These are phyloP conservation scores for Dicroscelio sp. DNA, from an alignment of 2,888 invertebrate species.

Conservation along the genomic window DNA sequence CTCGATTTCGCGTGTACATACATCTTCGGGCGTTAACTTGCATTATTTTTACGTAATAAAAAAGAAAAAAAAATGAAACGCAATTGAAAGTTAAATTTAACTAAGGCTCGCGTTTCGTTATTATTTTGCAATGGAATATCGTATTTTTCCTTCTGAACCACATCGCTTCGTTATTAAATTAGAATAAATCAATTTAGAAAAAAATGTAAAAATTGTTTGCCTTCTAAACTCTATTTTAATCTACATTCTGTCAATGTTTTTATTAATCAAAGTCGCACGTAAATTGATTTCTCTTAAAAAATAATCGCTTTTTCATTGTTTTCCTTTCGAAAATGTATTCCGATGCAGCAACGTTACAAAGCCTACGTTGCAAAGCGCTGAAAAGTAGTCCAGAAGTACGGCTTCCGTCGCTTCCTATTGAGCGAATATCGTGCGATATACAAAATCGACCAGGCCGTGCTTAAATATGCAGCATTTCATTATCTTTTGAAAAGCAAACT, in stretches of 20 bases:
- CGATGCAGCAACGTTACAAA: constrained; percentile 64
- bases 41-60: constrained; percentile 61
- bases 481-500: constrained; percentile 37
- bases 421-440: constrained; percentile 68
- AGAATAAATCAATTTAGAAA: no score
- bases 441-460: constrained; percentile 63
- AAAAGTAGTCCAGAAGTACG: constrained; percentile 75
- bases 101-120: constrained; percentile 44
- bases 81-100: constrained; percentile 68
- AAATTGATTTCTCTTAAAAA: background rate
- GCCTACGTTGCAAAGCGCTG: constrained; percentile 59
- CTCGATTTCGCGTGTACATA: constrained; percentile 45
- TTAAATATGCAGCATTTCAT: constrained; percentile 59
- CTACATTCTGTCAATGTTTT: no score
- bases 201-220: no score
- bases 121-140: constrained; percentile 51
- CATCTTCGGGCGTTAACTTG: constrained; percentile 33
- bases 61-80: constrained; percentile 66
- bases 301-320: no score
- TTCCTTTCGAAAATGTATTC: no score
- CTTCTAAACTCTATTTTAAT: no score
- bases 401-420: constrained; percentile 75
- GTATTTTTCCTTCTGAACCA: constrained; percentile 2
- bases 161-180: no score
- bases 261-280: no score